A percentile compares a stretch with the other conserved stretches of the same genome.
Conservation (phyloP, 1,140 invertebrate genomes). For the Hypsibius dujardini region DNA sequence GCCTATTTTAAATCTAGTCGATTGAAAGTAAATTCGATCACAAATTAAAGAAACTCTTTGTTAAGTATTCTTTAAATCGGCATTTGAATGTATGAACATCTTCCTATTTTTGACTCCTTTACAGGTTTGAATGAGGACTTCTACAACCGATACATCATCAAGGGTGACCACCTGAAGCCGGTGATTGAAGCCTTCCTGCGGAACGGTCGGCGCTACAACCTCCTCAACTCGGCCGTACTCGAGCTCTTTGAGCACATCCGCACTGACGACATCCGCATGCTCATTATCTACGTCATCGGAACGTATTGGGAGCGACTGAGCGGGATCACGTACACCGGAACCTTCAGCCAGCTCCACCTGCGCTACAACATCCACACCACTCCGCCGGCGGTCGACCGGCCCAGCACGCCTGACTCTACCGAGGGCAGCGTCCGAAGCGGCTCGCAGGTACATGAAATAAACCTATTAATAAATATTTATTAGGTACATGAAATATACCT, state of each 20-base stretch:
- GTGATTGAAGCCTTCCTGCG: slow-evolving; percentile 86
- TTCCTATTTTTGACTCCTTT: background rate
- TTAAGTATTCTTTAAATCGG: no score
- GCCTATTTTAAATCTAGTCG: no score
- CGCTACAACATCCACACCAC: slow-evolving; percentile 10
- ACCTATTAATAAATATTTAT: background rate
- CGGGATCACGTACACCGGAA: slow-evolving; percentile 38
- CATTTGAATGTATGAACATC: no score
- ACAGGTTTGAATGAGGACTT: slow-evolving; percentile 81
- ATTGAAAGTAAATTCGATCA: no score
- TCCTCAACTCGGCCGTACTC: slow-evolving; percentile 92
- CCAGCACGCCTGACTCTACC: slow-evolving; percentile 16
- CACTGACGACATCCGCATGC: slow-evolving; percentile 23
- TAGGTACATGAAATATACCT: background rate
- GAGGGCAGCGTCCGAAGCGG: background rate
- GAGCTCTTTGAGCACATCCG: slow-evolving; percentile 96
- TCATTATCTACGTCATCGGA: slow-evolving; percentile 8
- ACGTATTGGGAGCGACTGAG: slow-evolving; percentile 33
- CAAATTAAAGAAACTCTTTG: no score
- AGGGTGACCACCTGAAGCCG: slow-evolving; percentile 80
- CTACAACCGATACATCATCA: slow-evolving; percentile 90
- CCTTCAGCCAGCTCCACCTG: slow-evolving; percentile 17
- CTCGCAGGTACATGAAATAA: background rate
- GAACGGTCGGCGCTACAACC: slow-evolving; percentile 93
- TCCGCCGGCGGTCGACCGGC: slow-evolving; percentile 18